Evolutionary conservation across 2,888 invertebrate species (phyloP).

Genomic region (Nasonia oneida): DNA sequence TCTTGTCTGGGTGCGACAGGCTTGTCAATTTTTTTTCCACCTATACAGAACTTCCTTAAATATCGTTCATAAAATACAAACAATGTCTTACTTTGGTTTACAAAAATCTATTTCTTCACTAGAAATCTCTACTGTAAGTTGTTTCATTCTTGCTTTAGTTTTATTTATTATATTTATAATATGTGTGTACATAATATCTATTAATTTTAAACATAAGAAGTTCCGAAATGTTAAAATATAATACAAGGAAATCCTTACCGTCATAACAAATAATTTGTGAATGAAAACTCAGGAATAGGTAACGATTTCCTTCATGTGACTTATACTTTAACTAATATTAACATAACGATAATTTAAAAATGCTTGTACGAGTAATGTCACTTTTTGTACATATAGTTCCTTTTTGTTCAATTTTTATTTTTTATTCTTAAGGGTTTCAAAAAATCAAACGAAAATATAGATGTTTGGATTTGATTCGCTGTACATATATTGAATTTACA

Average conservation of each 20-base stretch:
- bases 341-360: background rate
- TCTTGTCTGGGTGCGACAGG: background rate
- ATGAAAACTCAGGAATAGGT: background rate
- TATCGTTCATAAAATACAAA: constrained; percentile 54
- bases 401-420: background rate
- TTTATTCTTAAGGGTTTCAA: background rate
- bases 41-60: background rate
- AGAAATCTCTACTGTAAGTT: constrained; percentile 54
- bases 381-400: background rate
- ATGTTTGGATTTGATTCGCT: background rate
- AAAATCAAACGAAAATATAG: background rate
- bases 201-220: constrained; percentile 10
- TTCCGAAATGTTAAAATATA: constrained; percentile 1
- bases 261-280: too few relatives aligned
- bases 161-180: constrained; percentile 27
- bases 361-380: background rate
- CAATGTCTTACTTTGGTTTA: constrained; percentile 63
- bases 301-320: background rate
- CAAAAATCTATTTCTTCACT: constrained; percentile 37
- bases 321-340: constrained; percentile 6
- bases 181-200: background rate
- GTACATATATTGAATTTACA: background rate
- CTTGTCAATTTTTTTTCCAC: background rate
- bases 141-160: constrained; percentile 51
- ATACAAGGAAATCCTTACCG: constrained; percentile 1